These are phyloP conservation scores for Mesorhabditis belari DNA, from an alignment of 2,888 invertebrate species.

Conservation along the genomic window DNA sequence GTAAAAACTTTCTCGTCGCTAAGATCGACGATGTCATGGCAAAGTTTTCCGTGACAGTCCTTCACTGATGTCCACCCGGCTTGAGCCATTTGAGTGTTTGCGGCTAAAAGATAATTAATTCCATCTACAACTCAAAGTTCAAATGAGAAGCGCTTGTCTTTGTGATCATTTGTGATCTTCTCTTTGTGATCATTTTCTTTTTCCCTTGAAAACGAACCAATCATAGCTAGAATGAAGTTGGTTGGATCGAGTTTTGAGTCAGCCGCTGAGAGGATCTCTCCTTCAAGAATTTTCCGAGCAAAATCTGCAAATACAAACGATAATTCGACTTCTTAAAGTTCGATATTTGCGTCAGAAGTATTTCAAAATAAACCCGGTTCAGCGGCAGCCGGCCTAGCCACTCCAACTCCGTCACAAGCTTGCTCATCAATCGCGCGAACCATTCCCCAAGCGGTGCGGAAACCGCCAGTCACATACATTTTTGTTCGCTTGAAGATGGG, in stretches of 20 bases:
- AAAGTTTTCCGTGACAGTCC: neutral
- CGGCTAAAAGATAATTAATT: slow-evolving; percentile 10
- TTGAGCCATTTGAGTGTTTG: slow-evolving; percentile 24
- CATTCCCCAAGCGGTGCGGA: slow-evolving; percentile 34
- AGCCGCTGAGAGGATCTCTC: slow-evolving; percentile 11
- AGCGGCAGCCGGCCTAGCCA: slow-evolving; percentile 29
- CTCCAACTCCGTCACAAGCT: slow-evolving; percentile 31
- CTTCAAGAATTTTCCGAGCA: slow-evolving; percentile 24
- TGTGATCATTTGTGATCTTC: too few relatives aligned
- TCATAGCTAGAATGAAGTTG: slow-evolving; percentile 5
- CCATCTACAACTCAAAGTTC: too few relatives aligned
- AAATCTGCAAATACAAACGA: slow-evolving; percentile 15
- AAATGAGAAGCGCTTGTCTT: too few relatives aligned
- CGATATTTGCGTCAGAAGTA: neutral
- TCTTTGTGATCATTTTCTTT: too few relatives aligned
- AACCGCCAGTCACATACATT: slow-evolving; percentile 37
- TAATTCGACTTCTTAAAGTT: neutral
- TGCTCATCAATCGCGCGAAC: slow-evolving; percentile 19
- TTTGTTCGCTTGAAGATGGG: slow-evolving; percentile 15
- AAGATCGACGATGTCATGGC: neutral
- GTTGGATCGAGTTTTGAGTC: slow-evolving; percentile 14
- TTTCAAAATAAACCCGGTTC: slow-evolving; percentile 23
- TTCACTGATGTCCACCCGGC: slow-evolving; percentile 13
- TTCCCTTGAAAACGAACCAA: too few relatives aligned
- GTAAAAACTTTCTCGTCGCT: neutral